These are phyloP conservation scores for Labrus mixtus DNA, from an alignment of 2,113 vertebrate genomes.

Conservation along the genomic window DNA sequence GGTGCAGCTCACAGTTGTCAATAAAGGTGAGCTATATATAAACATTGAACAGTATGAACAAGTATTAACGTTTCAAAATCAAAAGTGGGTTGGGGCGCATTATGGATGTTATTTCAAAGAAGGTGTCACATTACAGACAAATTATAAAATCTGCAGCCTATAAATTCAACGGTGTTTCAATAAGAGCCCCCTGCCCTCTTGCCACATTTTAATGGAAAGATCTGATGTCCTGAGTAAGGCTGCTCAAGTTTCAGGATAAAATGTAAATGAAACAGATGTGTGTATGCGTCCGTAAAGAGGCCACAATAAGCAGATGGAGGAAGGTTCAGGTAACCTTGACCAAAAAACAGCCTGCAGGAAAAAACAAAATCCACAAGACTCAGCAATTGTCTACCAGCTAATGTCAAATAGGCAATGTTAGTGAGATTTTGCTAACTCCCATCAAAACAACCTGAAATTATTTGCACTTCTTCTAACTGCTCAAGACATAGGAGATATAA, in stretches of 20 bases:
- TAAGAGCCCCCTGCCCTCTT: background rate
- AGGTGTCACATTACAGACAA: slow-evolving; percentile 3
- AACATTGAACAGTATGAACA: slow-evolving; percentile 39
- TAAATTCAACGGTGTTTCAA: background rate
- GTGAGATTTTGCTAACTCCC: background rate
- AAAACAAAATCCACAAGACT: slow-evolving; percentile 4
- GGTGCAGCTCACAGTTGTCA: background rate
- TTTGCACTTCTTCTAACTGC: slow-evolving; percentile 7
- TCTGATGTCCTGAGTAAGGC: background rate
- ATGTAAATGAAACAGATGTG: slow-evolving; percentile 39
- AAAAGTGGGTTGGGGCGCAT: slow-evolving; percentile 6
- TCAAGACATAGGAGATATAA: slow-evolving; percentile 11
- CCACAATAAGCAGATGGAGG: slow-evolving; percentile 31
- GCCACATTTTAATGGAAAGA: background rate
- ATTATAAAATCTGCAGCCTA: background rate
- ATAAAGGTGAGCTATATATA: slow-evolving; percentile 23
- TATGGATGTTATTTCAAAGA: slow-evolving; percentile 32
- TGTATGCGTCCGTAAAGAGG: slow-evolving; percentile 14
- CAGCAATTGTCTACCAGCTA: slow-evolving; percentile 26
- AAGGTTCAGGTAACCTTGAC: slow-evolving; percentile 49
- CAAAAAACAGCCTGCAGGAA: slow-evolving; percentile 3
- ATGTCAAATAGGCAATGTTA: slow-evolving; percentile 4
- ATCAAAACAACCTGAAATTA: slow-evolving; percentile 20
- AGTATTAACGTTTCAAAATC: slow-evolving; percentile 38
- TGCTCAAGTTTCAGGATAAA: slow-evolving; percentile 5